Evolutionary conservation across 2,113 vertebrate species (phyloP).

Genomic region (Desmodus rotundus): DNA sequence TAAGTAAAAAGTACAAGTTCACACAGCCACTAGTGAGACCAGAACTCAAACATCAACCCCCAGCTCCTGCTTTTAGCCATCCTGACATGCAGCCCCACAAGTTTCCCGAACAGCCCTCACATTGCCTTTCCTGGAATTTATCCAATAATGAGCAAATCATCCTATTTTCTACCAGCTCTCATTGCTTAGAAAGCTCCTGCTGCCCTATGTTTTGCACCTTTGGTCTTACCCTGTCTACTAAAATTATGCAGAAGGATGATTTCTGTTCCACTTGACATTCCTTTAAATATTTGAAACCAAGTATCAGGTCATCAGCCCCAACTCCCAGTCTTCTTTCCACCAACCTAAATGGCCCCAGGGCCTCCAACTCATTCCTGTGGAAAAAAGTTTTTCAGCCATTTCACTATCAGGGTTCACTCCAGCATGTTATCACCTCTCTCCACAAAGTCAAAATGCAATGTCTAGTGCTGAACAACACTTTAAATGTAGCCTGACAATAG

Average conservation of each 20-base stretch:
- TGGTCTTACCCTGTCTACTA: background rate
- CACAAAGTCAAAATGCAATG: background rate
- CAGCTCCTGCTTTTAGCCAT: background rate
- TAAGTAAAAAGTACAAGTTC: background rate
- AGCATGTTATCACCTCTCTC: background rate
- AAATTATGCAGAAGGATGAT: background rate
- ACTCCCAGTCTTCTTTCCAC: background rate
- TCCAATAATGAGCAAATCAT: background rate
- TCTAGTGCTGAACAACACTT: background rate
- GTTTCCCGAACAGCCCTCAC: background rate
- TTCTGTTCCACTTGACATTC: background rate
- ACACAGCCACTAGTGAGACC: background rate
- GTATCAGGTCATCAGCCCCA: background rate
- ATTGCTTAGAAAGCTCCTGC: background rate
- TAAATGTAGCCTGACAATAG: background rate
- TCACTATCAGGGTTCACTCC: background rate
- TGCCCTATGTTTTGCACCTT: background rate
- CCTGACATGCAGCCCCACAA: too few relatives aligned
- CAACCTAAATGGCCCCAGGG: background rate
- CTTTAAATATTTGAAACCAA: background rate
- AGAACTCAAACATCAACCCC: background rate
- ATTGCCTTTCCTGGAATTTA: background rate
- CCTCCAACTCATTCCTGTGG: background rate
- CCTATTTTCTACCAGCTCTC: background rate
- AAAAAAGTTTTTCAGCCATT: background rate